Evolutionary conservation across 2,113 vertebrate species (phyloP).

Genomic region (Donacobius atricapilla): DNA sequence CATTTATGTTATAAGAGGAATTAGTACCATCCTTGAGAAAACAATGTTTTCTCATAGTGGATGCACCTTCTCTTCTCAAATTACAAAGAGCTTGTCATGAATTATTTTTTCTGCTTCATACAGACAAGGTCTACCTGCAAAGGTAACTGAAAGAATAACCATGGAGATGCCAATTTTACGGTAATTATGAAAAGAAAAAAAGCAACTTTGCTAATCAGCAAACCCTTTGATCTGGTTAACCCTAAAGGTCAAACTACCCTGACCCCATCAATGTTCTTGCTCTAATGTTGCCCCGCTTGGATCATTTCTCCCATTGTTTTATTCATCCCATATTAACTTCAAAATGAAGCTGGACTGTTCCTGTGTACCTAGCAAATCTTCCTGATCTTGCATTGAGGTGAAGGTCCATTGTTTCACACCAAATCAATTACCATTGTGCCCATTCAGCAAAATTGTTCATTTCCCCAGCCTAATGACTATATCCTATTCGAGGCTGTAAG

Average conservation of each 20-base stretch:
- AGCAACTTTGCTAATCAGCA: slow-evolving; percentile 61
- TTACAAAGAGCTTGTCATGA: slow-evolving; percentile 34
- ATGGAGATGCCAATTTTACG: slow-evolving; percentile 67
- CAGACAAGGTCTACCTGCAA: slow-evolving; percentile 50
- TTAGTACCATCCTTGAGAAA: neutral
- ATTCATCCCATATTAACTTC: slow-evolving; percentile 77
- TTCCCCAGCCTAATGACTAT: slow-evolving; percentile 76
- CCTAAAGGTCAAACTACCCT: slow-evolving; percentile 75
- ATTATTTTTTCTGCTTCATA: slow-evolving; percentile 19
- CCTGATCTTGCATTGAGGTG: slow-evolving; percentile 70
- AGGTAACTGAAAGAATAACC: slow-evolving; percentile 38
- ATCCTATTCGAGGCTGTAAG: slow-evolving; percentile 71
- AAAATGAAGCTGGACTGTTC: slow-evolving; percentile 68
- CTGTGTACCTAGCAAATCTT: slow-evolving; percentile 75
- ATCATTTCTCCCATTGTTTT: slow-evolving; percentile 77
- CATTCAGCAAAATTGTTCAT: slow-evolving; percentile 72
- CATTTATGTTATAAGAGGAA: neutral
- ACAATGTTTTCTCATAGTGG: neutral
- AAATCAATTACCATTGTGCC: slow-evolving; percentile 66
- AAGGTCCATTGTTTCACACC: slow-evolving; percentile 69
- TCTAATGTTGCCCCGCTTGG: slow-evolving; percentile 62
- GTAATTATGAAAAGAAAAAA: slow-evolving; percentile 70
- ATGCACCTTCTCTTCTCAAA: neutral
- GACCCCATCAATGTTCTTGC: slow-evolving; percentile 72
- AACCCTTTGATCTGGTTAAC: slow-evolving; percentile 81